phyloP scores from a whole-genome alignment of 1,140 invertebrate species.

The Mya arenaria region DNA sequence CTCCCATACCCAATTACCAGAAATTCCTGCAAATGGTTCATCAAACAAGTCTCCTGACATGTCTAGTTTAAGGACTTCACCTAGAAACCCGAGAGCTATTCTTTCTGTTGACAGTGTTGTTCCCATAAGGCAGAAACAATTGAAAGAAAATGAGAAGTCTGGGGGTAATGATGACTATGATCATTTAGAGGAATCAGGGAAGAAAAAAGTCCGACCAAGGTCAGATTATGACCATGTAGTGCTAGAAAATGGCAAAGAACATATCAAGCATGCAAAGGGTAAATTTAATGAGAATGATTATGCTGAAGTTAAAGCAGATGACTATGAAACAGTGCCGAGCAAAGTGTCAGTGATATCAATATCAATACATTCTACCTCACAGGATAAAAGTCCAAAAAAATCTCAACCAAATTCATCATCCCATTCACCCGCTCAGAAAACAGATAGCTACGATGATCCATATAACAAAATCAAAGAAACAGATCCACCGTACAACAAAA shows the following conservation, averaged over 20 bases:
- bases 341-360: slow-evolving; percentile 17
- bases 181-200: slow-evolving; percentile 31
- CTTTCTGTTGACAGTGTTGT: too few species aligned
- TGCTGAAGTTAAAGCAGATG: slow-evolving; percentile 36
- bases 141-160: background rate
- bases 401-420: background rate
- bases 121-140: background rate
- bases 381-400: slow-evolving; percentile 10
- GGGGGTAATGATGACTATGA: slow-evolving; percentile 40
- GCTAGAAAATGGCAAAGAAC: slow-evolving; percentile 29
- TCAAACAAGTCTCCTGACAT: background rate
- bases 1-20: slow-evolving; percentile 28
- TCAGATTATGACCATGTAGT: slow-evolving; percentile 58
- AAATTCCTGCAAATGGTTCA: slow-evolving; percentile 22
- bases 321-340: slow-evolving; percentile 33
- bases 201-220: slow-evolving; percentile 24
- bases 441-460: slow-evolving; percentile 36
- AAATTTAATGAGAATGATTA: slow-evolving; percentile 55
- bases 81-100: too few species aligned
- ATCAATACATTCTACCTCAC: slow-evolving; percentile 8
- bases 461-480: slow-evolving; percentile 42
- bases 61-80: background rate
- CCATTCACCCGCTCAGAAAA: background rate
- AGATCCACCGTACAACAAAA: slow-evolving; percentile 27
- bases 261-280: slow-evolving; percentile 29